Conservation (phyloP, 2,797 vertebrate species). For the Phalloptychus januarius region DNA sequence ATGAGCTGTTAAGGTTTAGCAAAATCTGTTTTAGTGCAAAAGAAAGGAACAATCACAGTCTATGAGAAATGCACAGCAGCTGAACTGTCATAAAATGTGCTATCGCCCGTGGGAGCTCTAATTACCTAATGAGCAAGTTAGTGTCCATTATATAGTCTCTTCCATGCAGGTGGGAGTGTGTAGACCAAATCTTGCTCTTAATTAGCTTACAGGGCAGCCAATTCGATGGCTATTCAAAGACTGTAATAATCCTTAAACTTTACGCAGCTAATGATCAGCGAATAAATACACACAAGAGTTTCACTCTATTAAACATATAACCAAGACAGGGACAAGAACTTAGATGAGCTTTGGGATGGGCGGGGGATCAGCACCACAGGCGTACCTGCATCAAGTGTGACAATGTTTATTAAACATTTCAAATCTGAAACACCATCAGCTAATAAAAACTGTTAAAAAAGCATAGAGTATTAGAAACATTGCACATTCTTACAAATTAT, state of each 20-base stretch:
- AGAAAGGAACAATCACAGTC: conserved; percentile 35
- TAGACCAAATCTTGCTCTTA: conserved; percentile 62
- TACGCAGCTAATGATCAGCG: conserved; percentile 51
- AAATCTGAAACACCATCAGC: neutral
- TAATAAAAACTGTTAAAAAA: neutral
- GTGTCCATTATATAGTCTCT: conserved; percentile 62
- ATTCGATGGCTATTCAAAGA: conserved; percentile 68
- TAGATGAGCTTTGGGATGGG: too few relatives aligned
- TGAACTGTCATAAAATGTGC: conserved; percentile 58
- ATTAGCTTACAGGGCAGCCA: conserved; percentile 65
- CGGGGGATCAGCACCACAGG: neutral
- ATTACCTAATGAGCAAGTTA: conserved; percentile 71
- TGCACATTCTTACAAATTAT: neutral
- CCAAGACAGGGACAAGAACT: neutral
- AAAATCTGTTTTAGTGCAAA: conserved; percentile 49
- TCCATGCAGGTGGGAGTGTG: conserved; percentile 60
- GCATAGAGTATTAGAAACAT: neutral
- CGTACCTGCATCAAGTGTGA: neutral
- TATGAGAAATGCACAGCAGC: conserved; percentile 47
- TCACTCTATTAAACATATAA: neutral
- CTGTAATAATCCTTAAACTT: conserved; percentile 59
- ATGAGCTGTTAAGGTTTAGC: conserved; percentile 60
- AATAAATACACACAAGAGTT: conserved; percentile 19
- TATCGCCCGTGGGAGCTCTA: conserved; percentile 58
- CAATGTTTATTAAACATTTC: neutral